Evolutionary conservation across 1,140 invertebrate genomes (phyloP), one percentile per base, ranked within the genome.

Genomic region (Leptinotarsa texana): DNA sequence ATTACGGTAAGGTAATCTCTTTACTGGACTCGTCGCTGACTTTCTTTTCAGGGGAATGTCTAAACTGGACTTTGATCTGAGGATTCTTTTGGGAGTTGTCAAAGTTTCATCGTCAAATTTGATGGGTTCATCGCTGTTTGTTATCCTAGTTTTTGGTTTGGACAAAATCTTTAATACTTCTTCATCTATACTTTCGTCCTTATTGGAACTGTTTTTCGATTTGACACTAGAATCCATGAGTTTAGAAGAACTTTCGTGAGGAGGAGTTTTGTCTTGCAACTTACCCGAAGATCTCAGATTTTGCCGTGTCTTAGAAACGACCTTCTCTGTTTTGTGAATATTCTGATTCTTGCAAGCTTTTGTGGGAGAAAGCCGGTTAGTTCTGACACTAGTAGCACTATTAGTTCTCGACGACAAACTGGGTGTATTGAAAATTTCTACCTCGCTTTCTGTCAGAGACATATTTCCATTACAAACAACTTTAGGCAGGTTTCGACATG

Each of bases 401-500:
- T 57, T 57, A 3, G 51, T 17, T 8, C n/a, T 57, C 13, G 51
- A 57, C 13, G 51, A 57, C 4, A 57, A 5, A 57, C 51, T 57
- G 4, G 51, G 51, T 57, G 13, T 17, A 57, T 65, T 65, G 4
- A 21, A 65, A 18, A 65, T 65, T 65, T 65, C 63, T 21, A 68
- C 66, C 42, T 68, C 66, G 17, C 13, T 27, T 33, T 47, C 66
- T 8, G 4, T 33, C 42, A 42, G 15, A 17, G 66, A n/a, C 18
- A 68, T 42, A 42, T 47, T 68, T 42, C 42, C 33, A n/a, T 68
- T 68, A 13, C 42, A 13, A 42, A 68, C 33, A 33, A 68, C n/a
- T n/a, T 68, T 42, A 47, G 66, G 51, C 15, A 18, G 15, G 6
- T 57, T 57, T 57, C n/a, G 15, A 57, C 51, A 4, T 57, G 4